Conservation (phyloP, 2,113 vertebrate genomes). For the Hypomesus transpacificus region DNA sequence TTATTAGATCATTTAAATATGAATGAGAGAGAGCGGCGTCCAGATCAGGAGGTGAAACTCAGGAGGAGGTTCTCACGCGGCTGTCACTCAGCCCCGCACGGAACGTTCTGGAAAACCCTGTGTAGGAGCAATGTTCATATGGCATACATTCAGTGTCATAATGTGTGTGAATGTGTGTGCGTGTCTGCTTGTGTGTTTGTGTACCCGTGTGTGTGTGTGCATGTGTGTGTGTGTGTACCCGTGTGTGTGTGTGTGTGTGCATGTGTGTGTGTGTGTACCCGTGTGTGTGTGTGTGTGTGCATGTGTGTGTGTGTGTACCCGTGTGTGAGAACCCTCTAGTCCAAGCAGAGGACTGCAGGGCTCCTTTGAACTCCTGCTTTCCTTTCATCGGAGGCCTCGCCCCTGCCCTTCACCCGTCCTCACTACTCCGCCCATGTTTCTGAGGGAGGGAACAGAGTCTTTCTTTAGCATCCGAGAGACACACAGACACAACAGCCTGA, state of each 20-base stretch:
- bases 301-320: not conserved
- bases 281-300: conserved; percentile 19
- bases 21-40: conserved; percentile 18
- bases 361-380: conserved; percentile 29
- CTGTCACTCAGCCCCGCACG: not conserved
- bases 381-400: conserved; percentile 17
- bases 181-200: not conserved
- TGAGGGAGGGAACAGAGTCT: not conserved
- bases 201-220: not conserved
- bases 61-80: not conserved
- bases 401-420: conserved; percentile 27
- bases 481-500: not conserved
- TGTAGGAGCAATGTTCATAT: no score
- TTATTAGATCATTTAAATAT: conserved; percentile 24
- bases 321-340: conserved; percentile 22
- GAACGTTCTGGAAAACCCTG: no score
- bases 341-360: conserved; percentile 6
- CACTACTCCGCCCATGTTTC: conserved; percentile 12
- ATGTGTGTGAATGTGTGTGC: no score
- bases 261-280: not conserved
- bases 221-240: no score
- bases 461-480: not conserved
- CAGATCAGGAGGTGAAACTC: not conserved
- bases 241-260: conserved; percentile 7
- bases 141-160: no score